Percentiles rank a stretch among this genome's conserved stretches.
Conservation (phyloP, 2,113 vertebrate genomes). For the Sinocyclocheilus rhinocerous region DNA sequence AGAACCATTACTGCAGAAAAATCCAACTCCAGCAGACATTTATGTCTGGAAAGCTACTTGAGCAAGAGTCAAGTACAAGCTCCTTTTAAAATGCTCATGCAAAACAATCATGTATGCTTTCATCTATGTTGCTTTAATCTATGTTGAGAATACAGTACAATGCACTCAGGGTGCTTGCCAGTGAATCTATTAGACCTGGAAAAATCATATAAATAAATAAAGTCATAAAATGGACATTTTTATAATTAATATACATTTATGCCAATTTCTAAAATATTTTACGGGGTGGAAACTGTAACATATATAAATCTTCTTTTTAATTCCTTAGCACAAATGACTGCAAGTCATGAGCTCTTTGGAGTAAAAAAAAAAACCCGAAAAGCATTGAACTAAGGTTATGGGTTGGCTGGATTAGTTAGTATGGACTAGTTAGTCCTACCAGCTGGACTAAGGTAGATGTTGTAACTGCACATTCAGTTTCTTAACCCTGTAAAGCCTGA, state of each 20-base stretch:
- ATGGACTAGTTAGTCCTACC: background rate
- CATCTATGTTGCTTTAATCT: background rate
- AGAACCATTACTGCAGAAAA: slow-evolving; percentile 26
- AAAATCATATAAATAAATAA: no score
- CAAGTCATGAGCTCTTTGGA: background rate
- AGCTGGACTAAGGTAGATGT: background rate
- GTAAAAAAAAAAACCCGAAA: background rate
- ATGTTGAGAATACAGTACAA: background rate
- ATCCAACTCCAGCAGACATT: background rate
- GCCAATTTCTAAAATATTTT: no score
- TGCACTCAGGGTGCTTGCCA: no score
- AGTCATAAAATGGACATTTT: no score
- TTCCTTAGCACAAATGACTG: background rate
- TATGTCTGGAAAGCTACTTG: background rate
- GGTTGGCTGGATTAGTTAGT: background rate
- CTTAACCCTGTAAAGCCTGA: background rate
- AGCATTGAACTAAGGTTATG: background rate
- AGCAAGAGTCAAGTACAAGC: background rate
- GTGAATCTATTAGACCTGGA: background rate
- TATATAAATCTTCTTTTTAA: no score
- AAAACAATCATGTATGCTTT: background rate
- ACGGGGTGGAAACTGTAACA: no score
- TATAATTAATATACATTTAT: no score
- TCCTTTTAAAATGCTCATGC: background rate
- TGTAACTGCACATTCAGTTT: background rate